Conservation (phyloP, 2,113 vertebrate genomes). For the Peromyscus maniculatus region DNA sequence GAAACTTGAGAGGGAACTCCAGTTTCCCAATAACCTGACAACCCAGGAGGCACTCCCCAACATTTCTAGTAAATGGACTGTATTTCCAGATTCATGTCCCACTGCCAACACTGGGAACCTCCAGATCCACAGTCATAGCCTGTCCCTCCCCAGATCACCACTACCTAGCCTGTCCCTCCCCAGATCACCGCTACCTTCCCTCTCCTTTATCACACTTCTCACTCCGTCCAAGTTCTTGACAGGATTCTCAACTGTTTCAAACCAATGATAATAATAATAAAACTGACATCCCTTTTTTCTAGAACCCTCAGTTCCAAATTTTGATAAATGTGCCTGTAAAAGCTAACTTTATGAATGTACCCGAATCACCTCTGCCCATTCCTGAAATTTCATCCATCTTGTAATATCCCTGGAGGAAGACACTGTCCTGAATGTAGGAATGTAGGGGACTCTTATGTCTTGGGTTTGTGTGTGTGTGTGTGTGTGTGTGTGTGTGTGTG, state of each 20-base stretch:
- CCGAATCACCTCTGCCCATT: neutral
- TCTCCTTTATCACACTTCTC: neutral
- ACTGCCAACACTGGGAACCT: neutral
- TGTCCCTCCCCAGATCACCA: fast-evolving
- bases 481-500: too few relatives aligned
- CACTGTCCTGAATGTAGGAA: too few relatives aligned
- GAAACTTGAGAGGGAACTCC: neutral
- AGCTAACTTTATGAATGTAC: neutral
- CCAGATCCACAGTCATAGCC: neutral
- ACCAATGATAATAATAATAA: neutral
- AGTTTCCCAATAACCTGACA: neutral
- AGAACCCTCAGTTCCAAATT: neutral
- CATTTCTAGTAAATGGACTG: neutral
- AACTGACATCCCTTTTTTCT: neutral
- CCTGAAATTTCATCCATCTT: neutral
- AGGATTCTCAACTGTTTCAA: neutral
- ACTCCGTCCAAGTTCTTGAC: neutral
- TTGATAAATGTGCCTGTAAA: neutral
- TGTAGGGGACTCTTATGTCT: too few relatives aligned
- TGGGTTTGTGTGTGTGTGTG: too few relatives aligned
- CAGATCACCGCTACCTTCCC: fast-evolving
- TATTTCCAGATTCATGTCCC: neutral
- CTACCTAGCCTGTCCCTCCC: too few relatives aligned
- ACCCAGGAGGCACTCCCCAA: neutral
- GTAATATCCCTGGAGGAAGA: too few relatives aligned